Conservation (phyloP, 1,140 invertebrate species). For the Ips typographus region DNA sequence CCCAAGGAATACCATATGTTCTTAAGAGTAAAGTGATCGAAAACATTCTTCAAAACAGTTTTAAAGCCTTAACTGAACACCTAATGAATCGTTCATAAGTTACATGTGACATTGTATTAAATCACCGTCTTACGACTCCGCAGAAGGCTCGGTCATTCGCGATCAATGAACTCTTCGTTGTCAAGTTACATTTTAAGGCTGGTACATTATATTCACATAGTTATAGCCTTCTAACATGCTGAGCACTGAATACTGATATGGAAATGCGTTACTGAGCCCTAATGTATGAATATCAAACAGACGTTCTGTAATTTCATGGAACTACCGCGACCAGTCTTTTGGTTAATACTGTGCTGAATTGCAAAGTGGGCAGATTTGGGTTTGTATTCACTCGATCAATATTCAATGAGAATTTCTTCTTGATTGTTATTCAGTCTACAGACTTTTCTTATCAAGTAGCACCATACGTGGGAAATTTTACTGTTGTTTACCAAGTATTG, state of each 20-base stretch:
- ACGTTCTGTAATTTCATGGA: background rate
- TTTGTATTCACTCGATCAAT: too few species aligned
- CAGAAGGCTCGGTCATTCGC: constrained; percentile 15
- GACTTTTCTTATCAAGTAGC: too few species aligned
- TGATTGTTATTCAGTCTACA: too few species aligned
- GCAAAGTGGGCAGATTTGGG: too few species aligned
- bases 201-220: constrained; percentile 18
- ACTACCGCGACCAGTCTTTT: too few species aligned
- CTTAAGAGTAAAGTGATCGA: too few species aligned
- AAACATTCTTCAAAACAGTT: background rate
- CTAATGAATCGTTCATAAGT: constrained; percentile 4
- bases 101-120: constrained; percentile 18
- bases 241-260: constrained; percentile 10
- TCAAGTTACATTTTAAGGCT: constrained; percentile 17
- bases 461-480: too few species aligned
- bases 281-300: constrained; percentile 8
- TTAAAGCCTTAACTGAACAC: background rate
- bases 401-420: too few species aligned
- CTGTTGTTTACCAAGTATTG: too few species aligned
- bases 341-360: too few species aligned
- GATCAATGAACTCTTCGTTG: constrained; percentile 21
- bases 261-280: constrained; percentile 1
- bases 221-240: constrained; percentile 12
- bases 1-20: too few species aligned
- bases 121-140: constrained; percentile 4